Percentiles rank a stretch among this genome's conserved stretches.
Evolutionary conservation across 2,113 vertebrate genomes (phyloP).

Genomic region (Tupaia chinensis): DNA sequence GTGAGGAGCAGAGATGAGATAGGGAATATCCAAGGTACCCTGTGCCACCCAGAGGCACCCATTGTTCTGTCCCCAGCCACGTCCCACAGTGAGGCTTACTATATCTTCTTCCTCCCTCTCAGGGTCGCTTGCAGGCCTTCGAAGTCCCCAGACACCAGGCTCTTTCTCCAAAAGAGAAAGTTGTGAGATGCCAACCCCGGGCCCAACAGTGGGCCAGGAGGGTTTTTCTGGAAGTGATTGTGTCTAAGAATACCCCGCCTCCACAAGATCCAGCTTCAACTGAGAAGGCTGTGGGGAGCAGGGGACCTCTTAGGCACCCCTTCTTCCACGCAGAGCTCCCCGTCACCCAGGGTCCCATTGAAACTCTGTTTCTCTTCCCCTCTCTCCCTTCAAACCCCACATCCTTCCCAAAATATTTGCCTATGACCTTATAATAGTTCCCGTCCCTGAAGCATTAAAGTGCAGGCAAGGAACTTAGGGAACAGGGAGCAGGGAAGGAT

Average conservation of each 20-base stretch:
- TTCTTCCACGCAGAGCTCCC: background rate
- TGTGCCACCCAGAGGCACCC: background rate
- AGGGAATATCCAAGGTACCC: background rate
- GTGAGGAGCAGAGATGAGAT: background rate
- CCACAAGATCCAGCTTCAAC: background rate
- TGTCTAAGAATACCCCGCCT: background rate
- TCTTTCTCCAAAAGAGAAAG: background rate
- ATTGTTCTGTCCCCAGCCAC: fast-evolving
- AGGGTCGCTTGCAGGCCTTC: background rate
- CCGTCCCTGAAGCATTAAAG: background rate
- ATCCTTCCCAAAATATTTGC: background rate
- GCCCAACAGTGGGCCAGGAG: background rate
- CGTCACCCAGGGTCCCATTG: background rate
- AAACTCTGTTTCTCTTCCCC: background rate
- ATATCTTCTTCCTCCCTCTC: background rate
- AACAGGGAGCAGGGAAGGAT: background rate
- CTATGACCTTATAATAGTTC: background rate
- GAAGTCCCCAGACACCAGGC: background rate
- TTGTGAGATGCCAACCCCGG: background rate
- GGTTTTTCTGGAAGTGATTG: background rate
- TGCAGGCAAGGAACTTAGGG: background rate
- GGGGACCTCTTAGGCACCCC: background rate
- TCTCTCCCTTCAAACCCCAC: background rate
- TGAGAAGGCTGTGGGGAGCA: background rate
- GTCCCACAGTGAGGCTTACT: background rate